Evolutionary conservation across 2,888 invertebrate genomes (phyloP).

Genomic region (Lacanobia wlatinum): DNA sequence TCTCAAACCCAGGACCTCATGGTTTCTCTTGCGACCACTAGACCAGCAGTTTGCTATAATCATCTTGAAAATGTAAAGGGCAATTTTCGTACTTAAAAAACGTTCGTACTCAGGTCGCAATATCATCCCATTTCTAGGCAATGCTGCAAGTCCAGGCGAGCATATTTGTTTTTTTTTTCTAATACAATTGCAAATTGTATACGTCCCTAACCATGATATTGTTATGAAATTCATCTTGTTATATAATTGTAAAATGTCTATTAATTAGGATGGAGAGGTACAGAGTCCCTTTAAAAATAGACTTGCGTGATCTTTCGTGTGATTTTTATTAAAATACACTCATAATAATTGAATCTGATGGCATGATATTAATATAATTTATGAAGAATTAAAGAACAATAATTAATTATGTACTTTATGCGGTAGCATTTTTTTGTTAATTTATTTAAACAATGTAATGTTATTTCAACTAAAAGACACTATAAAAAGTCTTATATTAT

Average conservation of each 20-base stretch:
- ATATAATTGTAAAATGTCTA: slow-evolving; percentile 59
- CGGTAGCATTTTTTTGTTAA: slow-evolving; percentile 16
- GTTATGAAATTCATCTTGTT: slow-evolving; percentile 63
- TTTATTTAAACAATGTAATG: slow-evolving; percentile 23
- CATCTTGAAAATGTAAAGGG: too few species aligned
- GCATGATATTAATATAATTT: slow-evolving; percentile 54
- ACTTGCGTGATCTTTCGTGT: slow-evolving; percentile 26
- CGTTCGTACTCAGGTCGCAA: too few species aligned
- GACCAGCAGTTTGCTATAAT: neutral
- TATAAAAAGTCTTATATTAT: slow-evolving; percentile 39
- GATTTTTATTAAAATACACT: slow-evolving; percentile 26
- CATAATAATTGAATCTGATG: slow-evolving; percentile 50
- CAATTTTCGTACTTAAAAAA: too few species aligned
- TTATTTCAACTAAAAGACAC: slow-evolving; percentile 28
- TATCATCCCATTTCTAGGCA: too few species aligned
- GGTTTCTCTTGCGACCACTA: neutral
- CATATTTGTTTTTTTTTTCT: neutral
- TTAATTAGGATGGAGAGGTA: slow-evolving; percentile 1
- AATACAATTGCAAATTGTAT: slow-evolving; percentile 39
- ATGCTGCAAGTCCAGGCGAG: too few species aligned
- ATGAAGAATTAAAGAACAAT: slow-evolving; percentile 27
- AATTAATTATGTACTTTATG: slow-evolving; percentile 2
- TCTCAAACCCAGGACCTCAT: neutral
- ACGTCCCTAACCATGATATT: slow-evolving; percentile 50
- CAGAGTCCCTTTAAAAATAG: neutral